These are phyloP conservation scores for Ophioninae sp. DNA, from an alignment of 2,888 invertebrate species.

Conservation along the genomic window DNA sequence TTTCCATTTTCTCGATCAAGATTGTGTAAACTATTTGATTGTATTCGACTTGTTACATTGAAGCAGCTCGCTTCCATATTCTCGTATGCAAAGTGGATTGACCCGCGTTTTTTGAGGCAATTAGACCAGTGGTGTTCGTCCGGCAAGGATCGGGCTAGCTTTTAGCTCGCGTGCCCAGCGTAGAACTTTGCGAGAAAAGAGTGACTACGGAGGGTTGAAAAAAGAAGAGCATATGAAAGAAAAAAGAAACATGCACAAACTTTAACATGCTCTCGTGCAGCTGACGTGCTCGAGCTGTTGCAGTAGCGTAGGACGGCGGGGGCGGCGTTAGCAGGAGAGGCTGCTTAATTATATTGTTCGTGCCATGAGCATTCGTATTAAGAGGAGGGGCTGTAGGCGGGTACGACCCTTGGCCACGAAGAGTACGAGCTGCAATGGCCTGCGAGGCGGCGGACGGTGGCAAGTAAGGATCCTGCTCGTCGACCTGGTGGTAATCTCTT, in stretches of 20 bases:
- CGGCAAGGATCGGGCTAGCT: not conserved
- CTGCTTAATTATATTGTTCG: constrained; percentile 83
- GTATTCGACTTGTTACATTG: not conserved
- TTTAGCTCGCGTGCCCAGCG: not conserved
- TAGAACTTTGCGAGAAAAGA: not conserved
- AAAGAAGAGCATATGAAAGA: constrained; percentile 65
- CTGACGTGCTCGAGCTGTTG: constrained; percentile 81
- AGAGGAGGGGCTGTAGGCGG: constrained; percentile 85
- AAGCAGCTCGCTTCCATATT: not conserved
- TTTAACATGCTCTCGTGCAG: constrained; percentile 81
- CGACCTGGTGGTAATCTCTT: constrained; percentile 90
- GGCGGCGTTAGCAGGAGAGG: constrained; percentile 83
- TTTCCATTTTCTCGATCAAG: not conserved
- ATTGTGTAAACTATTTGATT: not conserved
- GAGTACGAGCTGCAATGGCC: constrained; percentile 85
- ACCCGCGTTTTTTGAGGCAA: not conserved
- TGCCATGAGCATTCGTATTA: constrained; percentile 82
- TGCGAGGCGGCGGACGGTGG: constrained; percentile 84
- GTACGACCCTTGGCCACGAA: constrained; percentile 88
- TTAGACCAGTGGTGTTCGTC: not conserved
- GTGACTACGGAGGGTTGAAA: constrained; percentile 42
- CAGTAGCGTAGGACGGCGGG: constrained; percentile 85
- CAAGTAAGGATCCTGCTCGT: constrained; percentile 92
- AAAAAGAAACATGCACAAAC: constrained; percentile 82
- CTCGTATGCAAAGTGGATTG: not conserved